Evolutionary conservation across 1,140 invertebrate genomes (phyloP), one percentile per base, ranked within the genome.

Genomic region (Periplaneta americana): DNA sequence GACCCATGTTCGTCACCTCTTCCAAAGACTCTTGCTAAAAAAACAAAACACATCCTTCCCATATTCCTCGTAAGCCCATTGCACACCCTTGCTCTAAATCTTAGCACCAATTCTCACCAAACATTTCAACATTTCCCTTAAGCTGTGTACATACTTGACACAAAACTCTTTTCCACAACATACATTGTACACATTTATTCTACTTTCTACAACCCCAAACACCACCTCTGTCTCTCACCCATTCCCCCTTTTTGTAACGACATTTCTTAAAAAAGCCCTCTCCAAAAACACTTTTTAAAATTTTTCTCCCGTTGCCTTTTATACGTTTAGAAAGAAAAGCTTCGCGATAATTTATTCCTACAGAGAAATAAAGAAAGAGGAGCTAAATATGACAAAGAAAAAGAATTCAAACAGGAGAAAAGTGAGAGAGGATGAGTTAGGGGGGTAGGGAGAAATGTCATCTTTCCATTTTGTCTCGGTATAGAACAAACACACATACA

Each of bases 71-170:
- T n/a, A 28, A n/a, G 4, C 48, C 28, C 48, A 28, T 66, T 28
- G 48, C 22, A 11, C 6, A 4, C n/a, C 22, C 28, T 0, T 6
- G 28, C 13, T 4, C 28, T 66, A 66, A 66, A 66, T 66, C 48
- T 66, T 66, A 4, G 10, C 22, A 28, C 22, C 48, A 66, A 66
- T 15, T 66, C 28, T 28, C 28, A 0, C 0, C 34, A 13, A 78
- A 75, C 34, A 75, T 32, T 32, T 75, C 34, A 78, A 78, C n/a
- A 37, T 78, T 78, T 78, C 35, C 77, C 35, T 66, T 28, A 66
- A 66, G 48, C 48, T 66, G 48, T 66, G 22, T 28, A n/a, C 48
- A n/a, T 66, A 28, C 48, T 66, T 66, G 48, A 66, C 22, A 28
- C 48, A 66, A 66, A n/a, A n/a, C 22, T 66, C 48, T n/a, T n/a